These are phyloP conservation scores for Amblyjoppa fuscipennis DNA, from an alignment of 2,888 invertebrate species.

Conservation along the genomic window DNA sequence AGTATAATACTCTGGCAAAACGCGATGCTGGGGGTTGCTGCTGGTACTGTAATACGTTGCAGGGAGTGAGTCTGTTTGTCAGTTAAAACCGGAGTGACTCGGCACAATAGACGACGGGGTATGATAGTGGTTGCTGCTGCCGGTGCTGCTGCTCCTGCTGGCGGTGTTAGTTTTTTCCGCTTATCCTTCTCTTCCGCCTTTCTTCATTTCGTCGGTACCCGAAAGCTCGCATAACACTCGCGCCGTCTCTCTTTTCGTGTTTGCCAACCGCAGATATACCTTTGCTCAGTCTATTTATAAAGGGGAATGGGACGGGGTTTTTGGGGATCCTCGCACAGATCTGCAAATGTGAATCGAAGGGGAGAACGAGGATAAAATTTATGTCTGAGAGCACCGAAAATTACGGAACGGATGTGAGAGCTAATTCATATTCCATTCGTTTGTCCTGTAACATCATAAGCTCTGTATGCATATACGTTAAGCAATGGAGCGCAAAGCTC, in stretches of 20 bases:
- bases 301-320: slow-evolving; percentile 29
- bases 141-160: slow-evolving; percentile 45
- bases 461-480: slow-evolving; percentile 4
- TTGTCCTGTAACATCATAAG: slow-evolving; percentile 44
- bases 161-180: slow-evolving; percentile 42
- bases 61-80: slow-evolving; percentile 72
- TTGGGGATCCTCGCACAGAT: slow-evolving; percentile 32
- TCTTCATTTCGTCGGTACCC: slow-evolving; percentile 55
- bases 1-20: slow-evolving; percentile 57
- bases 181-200: slow-evolving; percentile 49
- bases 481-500: slow-evolving; percentile 8
- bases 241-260: slow-evolving; percentile 57
- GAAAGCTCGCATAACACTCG: slow-evolving; percentile 41
- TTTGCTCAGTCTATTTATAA: slow-evolving; percentile 52
- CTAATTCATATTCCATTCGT: slow-evolving; percentile 47
- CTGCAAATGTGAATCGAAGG: slow-evolving; percentile 54
- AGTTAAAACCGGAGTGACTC: slow-evolving; percentile 70
- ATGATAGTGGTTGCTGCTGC: slow-evolving; percentile 54
- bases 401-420: slow-evolving; percentile 21
- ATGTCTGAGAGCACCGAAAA: slow-evolving; percentile 45
- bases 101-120: slow-evolving; percentile 60
- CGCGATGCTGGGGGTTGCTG: slow-evolving; percentile 26
- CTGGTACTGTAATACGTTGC: slow-evolving; percentile 37
- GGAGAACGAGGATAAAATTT: slow-evolving; percentile 25
- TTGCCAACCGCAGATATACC: slow-evolving; percentile 64